A percentile compares a stretch with the other conserved stretches of the same genome.
phyloP scores from a whole-genome alignment of 2,888 invertebrate species.

The Leptopilina drosophilae region DNA sequence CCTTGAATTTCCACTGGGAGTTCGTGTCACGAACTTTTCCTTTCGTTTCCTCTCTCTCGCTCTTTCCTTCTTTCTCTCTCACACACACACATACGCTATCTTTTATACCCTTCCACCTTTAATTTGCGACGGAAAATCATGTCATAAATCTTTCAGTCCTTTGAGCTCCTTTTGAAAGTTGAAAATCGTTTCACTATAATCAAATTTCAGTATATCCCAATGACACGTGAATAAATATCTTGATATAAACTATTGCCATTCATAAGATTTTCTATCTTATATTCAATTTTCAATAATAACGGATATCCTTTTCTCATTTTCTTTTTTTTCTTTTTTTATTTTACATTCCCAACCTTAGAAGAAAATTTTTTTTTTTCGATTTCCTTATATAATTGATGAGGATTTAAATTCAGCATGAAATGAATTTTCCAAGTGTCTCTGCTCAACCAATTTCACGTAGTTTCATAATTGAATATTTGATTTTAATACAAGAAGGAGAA shows the following conservation, averaged over 20 bases:
- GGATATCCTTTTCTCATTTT: background rate
- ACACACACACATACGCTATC: too few relatives aligned
- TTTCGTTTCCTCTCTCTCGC: slow-evolving; percentile 34
- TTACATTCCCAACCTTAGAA: background rate
- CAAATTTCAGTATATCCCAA: background rate
- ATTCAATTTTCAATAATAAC: background rate
- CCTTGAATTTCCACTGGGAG: slow-evolving; percentile 53
- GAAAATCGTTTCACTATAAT: background rate
- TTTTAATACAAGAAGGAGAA: background rate
- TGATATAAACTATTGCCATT: background rate
- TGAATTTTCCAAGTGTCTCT: slow-evolving; percentile 12
- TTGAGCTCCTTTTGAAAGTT: slow-evolving; percentile 16
- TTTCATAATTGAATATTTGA: slow-evolving; percentile 3
- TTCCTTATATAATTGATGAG: slow-evolving; percentile 11
- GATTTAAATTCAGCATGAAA: slow-evolving; percentile 24
- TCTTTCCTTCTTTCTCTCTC: slow-evolving; percentile 44
- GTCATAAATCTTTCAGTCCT: slow-evolving; percentile 1
- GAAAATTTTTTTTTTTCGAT: background rate
- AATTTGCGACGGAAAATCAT: slow-evolving; percentile 29
- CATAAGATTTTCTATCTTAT: background rate
- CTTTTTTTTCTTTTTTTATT: background rate
- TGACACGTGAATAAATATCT: slow-evolving; percentile 4
- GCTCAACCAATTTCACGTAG: slow-evolving; percentile 11
- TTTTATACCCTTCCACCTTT: slow-evolving; percentile 8
- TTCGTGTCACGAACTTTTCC: slow-evolving; percentile 41